Base-by-base conservation (phyloP, 2,797 vertebrate species). In the Ceyx erithaca region DNA sequence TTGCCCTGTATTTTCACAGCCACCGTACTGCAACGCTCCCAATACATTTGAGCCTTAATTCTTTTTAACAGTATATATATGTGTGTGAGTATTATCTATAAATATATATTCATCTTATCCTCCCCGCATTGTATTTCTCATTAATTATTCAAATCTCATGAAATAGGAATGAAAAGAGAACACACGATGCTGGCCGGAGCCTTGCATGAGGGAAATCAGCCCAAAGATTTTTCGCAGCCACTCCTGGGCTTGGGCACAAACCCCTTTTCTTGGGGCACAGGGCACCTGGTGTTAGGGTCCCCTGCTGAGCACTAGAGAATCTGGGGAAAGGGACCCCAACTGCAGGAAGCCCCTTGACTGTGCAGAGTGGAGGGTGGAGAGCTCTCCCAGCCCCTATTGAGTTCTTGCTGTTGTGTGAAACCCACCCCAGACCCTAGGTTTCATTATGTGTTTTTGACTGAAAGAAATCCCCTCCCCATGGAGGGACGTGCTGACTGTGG, bases 91-190 rank as follows among this genome's bases (percentile, higher is more conserved):
- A 7, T 41, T 41, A 48, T 7, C 3, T 55, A 48, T 30, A 68
- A 19, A 55, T 62, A 83, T 83, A 66, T 81, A 85, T 94, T 71
- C 69, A 84, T 92, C 81, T 89, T 76, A 68, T 79, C 64, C 62
- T 80, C 63, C 45, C 63, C 13, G 90, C 91, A 80, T 93, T 95
- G 96, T 96, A 95, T 90, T 97, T 96, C 94, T 95, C 89, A 95
- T 97, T 96, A 97, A 97, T 97, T 96, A 97, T 97, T 96, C 92
- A 90, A 86, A 79, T 96, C 96, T 97, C 97, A 96, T 93, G 89
- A 90, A 97, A 92, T 54, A 96, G 91, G 96, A 97, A 97, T 97
- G 97, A 97, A 97, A 97, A 97, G 94, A 97, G 95, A 97, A 92
- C 96, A 76, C 45, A 54, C 0, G 67, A 90, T 78, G 89, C 95